Evolutionary conservation across 2,888 invertebrate species (phyloP), one percentile per base, ranked within the genome.

Genomic region (Torymus tubicola): DNA sequence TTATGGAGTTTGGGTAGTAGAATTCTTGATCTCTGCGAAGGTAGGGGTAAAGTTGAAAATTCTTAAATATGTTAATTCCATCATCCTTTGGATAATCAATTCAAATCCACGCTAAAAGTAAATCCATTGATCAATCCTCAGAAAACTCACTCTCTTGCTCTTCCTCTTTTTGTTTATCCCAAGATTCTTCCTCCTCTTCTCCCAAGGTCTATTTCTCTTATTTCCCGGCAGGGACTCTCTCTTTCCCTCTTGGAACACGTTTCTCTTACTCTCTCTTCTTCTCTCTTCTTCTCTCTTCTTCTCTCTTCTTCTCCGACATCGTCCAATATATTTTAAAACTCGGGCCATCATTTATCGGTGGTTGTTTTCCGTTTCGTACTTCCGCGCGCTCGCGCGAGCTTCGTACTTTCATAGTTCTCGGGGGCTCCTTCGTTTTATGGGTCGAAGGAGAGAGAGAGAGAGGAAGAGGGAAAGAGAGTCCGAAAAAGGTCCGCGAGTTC

Each of bases 291-390:
- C 64, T 58, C 42, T 42, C 42, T 2, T 31, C 42, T 73, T 55
- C 42, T 57, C 18, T 52, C 63, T 72, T 72, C 61, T 63, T 73
- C 64, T 65, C 52, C 21, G 24, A 21, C 72, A 61, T 73, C 55
- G 12, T 11, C 81, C 80, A 81, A 81, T 80, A 76, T 83, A 82
- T 81, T 81, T 84, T 82, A 69, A 82, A 84, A 83, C 78, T 84
- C 76, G 65, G 75, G 78, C 82, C 82, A 83, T 84, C 82, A 81
- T 84, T 84, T 84, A 83, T 83, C 79, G 82, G 82, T 64, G 82
- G 71, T 83, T 83, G 83, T 83, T 83, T 83, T 83, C 80, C 83
- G 82, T 84, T 84, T 82, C 81, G 71, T 83, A 83, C 78, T 81
- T 84, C 71, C 78, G 68, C 80, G 64, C 58, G 42, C 57, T 61